Percentiles rank a stretch among this genome's conserved stretches.
phyloP scores from a whole-genome alignment of 2,113 vertebrate genomes.

The Engystomops pustulosus region DNA sequence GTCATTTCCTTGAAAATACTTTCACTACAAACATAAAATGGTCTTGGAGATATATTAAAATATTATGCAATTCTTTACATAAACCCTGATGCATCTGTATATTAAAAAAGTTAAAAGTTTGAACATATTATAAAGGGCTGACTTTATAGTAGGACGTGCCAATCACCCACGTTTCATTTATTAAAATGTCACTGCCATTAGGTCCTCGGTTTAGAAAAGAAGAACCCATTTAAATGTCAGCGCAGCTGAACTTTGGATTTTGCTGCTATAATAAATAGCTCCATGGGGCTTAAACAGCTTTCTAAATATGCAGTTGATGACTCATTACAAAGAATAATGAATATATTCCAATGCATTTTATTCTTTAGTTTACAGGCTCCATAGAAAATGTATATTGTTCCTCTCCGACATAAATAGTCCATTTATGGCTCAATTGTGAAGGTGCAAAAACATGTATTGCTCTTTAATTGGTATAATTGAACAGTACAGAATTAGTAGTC shows the following conservation, averaged over 20 bases:
- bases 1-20: not conserved
- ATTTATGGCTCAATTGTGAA: constrained; percentile 35
- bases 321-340: constrained; percentile 53
- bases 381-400: constrained; percentile 19
- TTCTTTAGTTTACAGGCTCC: not conserved
- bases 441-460: constrained; percentile 25
- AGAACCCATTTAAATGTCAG: constrained; percentile 47
- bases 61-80: not conserved
- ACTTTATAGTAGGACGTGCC: constrained; percentile 34
- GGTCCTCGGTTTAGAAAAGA: constrained; percentile 37
- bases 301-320: constrained; percentile 49
- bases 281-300: constrained; percentile 50
- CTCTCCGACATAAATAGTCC: constrained; percentile 25
- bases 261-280: constrained; percentile 48
- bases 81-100: not conserved
- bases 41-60: not conserved
- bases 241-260: constrained; percentile 50
- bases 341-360: constrained; percentile 15
- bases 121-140: not conserved
- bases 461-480: constrained; percentile 37
- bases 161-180: constrained; percentile 37
- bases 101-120: not conserved
- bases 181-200: constrained; percentile 48
- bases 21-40: not conserved
- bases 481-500: constrained; percentile 23